These are phyloP conservation scores for Turritopsis rubra DNA, from an alignment of 30 jellyfish, hydroid and myxozoan genomes.

Conservation along the genomic window DNA sequence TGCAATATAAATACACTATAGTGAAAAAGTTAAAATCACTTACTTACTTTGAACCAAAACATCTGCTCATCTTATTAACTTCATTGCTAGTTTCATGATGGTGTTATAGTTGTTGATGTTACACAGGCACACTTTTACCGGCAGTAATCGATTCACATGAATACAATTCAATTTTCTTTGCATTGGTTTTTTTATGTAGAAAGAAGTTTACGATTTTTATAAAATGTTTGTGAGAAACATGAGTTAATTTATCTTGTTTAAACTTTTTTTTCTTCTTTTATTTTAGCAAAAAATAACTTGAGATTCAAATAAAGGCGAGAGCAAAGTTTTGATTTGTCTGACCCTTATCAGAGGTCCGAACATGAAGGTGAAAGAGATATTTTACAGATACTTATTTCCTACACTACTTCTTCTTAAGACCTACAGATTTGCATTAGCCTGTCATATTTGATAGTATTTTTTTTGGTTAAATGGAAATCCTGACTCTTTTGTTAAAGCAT, in stretches of 20 bases:
- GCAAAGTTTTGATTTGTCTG: conserved; percentile 80
- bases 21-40: neutral
- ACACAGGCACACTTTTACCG: neutral
- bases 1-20: neutral
- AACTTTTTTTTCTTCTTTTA: too few species aligned
- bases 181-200: too few species aligned
- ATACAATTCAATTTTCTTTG: neutral
- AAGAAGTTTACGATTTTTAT: neutral
- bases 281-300: conserved; percentile 62
- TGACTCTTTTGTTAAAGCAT: too few species aligned
- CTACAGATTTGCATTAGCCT: neutral
- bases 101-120: conserved; percentile 9
- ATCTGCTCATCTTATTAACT: neutral
- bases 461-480: too few species aligned
- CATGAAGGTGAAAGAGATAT: neutral
- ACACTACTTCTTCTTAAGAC: neutral
- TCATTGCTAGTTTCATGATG: neutral
- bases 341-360: conserved; percentile 42
- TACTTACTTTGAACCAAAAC: neutral
- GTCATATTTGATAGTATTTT: neutral
- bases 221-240: neutral
- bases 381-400: too few species aligned
- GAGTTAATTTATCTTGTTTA: too few species aligned
- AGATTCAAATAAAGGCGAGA: conserved; percentile 77
- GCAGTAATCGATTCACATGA: neutral